These are phyloP conservation scores for Meiosimyza decipiens DNA, from an alignment of 2,888 invertebrate genomes.

Conservation along the genomic window DNA sequence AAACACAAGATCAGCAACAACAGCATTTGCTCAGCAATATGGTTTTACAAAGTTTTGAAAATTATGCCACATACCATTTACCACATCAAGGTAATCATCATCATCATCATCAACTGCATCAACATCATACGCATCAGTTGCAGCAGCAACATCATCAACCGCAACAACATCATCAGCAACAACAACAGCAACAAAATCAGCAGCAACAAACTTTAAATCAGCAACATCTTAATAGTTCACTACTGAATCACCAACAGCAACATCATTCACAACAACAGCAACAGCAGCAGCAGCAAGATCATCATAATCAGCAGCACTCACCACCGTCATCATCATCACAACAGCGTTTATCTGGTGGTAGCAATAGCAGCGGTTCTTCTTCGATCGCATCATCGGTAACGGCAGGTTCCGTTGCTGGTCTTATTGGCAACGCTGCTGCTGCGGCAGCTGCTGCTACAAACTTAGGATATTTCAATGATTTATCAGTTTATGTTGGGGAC, in stretches of 20 bases:
- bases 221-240: slow-evolving; percentile 12
- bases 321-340: slow-evolving; percentile 43
- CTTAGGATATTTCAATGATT: slow-evolving; percentile 60
- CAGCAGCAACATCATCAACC: slow-evolving; percentile 45
- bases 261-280: slow-evolving; percentile 28
- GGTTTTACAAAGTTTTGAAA: slow-evolving; percentile 65
- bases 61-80: slow-evolving; percentile 61
- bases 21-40: slow-evolving; percentile 51
- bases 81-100: slow-evolving; percentile 52
- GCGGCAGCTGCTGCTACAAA: slow-evolving; percentile 15
- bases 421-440: slow-evolving; percentile 11
- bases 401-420: slow-evolving; percentile 36
- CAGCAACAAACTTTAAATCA: slow-evolving; percentile 47
- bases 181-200: slow-evolving; percentile 46
- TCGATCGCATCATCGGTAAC: slow-evolving; percentile 43
- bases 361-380: slow-evolving; percentile 56
- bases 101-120: slow-evolving; percentile 41
- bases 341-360: slow-evolving; percentile 63
- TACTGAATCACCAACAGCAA: slow-evolving; percentile 29
- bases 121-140: slow-evolving; percentile 44
- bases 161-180: slow-evolving; percentile 40
- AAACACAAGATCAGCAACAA: slow-evolving; percentile 32
- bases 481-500: slow-evolving; percentile 62
- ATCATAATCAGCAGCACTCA: slow-evolving; percentile 43
- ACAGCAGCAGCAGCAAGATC: slow-evolving; percentile 41